phyloP scores from a whole-genome alignment of 2,888 invertebrate genomes.

The Metallyticus violacea region DNA sequence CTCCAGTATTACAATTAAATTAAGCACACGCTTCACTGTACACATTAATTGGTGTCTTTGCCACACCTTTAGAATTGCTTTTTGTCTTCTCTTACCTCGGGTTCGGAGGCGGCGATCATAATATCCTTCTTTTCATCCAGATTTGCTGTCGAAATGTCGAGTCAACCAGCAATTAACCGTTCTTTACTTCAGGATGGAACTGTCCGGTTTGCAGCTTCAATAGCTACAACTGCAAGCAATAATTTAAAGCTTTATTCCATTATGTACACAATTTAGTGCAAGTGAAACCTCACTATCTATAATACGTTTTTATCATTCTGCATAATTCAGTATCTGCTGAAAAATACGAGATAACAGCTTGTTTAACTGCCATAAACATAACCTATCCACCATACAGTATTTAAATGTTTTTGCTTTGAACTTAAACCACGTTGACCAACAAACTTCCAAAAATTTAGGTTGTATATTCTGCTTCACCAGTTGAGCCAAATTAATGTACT shows the following conservation, averaged over 20 bases:
- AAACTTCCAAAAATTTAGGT: no score
- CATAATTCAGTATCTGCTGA: neutral
- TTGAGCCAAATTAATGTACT: neutral
- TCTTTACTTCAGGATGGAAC: neutral
- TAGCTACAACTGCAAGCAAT: neutral
- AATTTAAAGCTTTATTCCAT: neutral
- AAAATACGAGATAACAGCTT: neutral
- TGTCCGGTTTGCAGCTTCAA: neutral
- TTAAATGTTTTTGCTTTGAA: neutral
- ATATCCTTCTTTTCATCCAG: conserved; percentile 81
- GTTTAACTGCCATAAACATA: neutral
- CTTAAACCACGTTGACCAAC: neutral
- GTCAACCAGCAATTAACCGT: neutral
- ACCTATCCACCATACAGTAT: neutral
- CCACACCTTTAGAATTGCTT: neutral
- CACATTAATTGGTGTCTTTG: no score
- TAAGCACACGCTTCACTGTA: no score
- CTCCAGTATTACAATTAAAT: no score
- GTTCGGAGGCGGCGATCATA: conserved; percentile 90
- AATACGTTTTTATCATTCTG: neutral
- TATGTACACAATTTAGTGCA: neutral
- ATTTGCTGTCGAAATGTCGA: conserved; percentile 55
- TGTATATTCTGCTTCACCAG: neutral
- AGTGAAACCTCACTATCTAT: neutral
- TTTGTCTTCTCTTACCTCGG: conserved; percentile 59